Base-by-base conservation (phyloP, 37 sponge, comb jelly and placozoan genomes). In the Tethya wilhelma region DNA sequence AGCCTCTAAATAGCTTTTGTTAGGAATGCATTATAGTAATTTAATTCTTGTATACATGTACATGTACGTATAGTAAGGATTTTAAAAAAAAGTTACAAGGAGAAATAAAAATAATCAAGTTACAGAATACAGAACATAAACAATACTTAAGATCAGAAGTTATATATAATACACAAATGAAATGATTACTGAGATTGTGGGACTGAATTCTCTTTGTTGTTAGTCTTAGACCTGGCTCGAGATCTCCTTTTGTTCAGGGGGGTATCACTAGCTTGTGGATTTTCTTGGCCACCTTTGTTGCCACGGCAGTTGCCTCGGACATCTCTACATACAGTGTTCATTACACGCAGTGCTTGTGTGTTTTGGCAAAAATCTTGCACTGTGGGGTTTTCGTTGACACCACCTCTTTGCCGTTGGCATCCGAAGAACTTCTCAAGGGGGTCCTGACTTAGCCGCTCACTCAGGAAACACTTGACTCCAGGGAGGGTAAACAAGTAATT, bases 371-470 rank as follows among this genome's bases (percentile, higher is more conserved):
- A 79, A 22, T 39, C 67, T 43, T 65, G 65, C 9, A 41, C 67
- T 17, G 79, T 38, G 22, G 79, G 79, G 68, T 79, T 79, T 28
- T 79, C 79, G 41, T 41, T 64, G 7, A 53, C 30, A 67, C 49
- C 67, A 29, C 62, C 62, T 59, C 28, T 6, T 25, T 25, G 4
- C 28, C 62, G 23, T 23, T 23, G 62, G n/a, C 28, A 5, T 25
- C 62, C 20, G 28, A 59, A 59, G 28, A 29, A 59, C 6, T 59
- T 30, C 38, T 80, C 81, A 36, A 80, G 71, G 33, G 60, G 60
- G 59, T 80, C 81, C 36, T 69, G 81, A 32, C 26, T 11, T 59
- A 80, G 69, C 19, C 44, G 32, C 23, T 80, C 81, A 69, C 71
- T 70, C 26, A 80, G 62, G 14, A 80, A 5, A 53, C 36, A 80